These are phyloP conservation scores for Trinorchestia longiramus DNA, from an alignment of 1,140 invertebrate genomes.

Conservation along the genomic window DNA sequence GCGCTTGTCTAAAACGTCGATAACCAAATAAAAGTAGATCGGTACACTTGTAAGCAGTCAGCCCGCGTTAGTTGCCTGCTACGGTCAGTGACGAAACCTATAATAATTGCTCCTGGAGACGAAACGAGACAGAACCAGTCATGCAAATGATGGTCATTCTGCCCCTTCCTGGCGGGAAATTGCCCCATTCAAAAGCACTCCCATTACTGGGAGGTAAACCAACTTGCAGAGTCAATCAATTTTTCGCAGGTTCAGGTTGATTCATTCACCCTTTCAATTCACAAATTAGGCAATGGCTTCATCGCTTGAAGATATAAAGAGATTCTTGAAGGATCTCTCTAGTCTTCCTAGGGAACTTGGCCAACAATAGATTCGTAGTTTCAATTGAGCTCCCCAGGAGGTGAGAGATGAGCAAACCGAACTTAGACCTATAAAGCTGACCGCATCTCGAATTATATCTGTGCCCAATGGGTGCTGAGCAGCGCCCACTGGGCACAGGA, in stretches of 20 bases:
- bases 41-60: background rate
- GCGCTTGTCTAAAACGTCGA: background rate
- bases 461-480: background rate
- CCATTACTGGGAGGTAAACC: background rate
- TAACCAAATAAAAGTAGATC: background rate
- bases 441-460: background rate
- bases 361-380: slow-evolving; percentile 20
- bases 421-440: slow-evolving; percentile 9
- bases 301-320: background rate
- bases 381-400: slow-evolving; percentile 9
- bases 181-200: background rate
- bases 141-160: background rate
- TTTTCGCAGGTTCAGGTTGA: slow-evolving; percentile 22
- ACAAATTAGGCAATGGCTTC: slow-evolving; percentile 27
- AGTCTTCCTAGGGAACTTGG: background rate
- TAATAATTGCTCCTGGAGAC: background rate
- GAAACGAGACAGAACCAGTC: background rate
- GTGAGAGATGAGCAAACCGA: background rate
- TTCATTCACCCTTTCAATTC: background rate
- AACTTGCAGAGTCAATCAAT: slow-evolving; percentile 25
- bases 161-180: background rate
- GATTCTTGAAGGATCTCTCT: background rate
- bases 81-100: background rate
- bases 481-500: background rate
- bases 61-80: background rate